phyloP scores from a whole-genome alignment of 2,888 invertebrate species.

The Heliconius sara region DNA sequence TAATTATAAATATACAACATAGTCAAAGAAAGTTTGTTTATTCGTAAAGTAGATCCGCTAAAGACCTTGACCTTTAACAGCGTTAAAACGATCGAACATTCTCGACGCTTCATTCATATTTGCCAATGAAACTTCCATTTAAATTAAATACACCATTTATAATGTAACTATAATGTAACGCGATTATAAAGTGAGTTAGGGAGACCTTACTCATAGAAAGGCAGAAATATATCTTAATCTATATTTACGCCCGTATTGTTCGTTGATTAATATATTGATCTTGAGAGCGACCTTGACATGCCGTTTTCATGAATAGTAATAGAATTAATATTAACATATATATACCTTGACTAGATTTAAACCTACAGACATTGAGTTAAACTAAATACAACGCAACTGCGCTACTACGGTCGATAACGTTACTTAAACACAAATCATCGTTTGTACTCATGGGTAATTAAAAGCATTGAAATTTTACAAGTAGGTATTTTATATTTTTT shows the following conservation, averaged over 20 bases:
- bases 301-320: too few species aligned
- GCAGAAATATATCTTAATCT: too few species aligned
- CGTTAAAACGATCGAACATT: background rate
- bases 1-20: background rate
- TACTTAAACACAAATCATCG: background rate
- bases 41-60: background rate
- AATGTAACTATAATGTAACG: background rate
- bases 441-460: background rate
- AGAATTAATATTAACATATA: background rate
- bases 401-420: background rate
- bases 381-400: background rate
- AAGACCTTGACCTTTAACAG: slow-evolving; percentile 14
- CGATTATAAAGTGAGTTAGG: background rate
- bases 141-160: background rate
- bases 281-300: too few species aligned
- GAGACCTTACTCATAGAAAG: background rate
- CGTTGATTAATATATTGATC: too few species aligned
- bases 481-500: background rate
- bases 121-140: slow-evolving; percentile 2
- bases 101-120: slow-evolving; percentile 14
- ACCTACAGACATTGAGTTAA: background rate
- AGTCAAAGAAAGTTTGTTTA: background rate
- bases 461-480: background rate
- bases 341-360: background rate
- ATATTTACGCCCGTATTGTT: too few species aligned